Evolutionary conservation across 2,113 vertebrate genomes (phyloP).

Genomic region (Caretta caretta): DNA sequence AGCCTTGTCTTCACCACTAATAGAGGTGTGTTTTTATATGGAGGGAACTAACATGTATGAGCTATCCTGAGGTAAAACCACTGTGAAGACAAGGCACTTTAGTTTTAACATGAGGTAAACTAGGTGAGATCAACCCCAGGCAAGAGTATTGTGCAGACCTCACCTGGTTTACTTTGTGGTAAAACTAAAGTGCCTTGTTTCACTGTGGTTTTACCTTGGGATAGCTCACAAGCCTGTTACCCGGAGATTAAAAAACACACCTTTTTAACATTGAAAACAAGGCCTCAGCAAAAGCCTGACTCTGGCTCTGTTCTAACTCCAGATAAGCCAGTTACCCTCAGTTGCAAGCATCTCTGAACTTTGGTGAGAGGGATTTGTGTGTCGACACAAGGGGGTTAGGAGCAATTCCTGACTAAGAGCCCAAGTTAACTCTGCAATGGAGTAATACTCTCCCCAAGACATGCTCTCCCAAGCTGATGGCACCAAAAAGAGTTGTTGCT

Average conservation of each 20-base stretch:
- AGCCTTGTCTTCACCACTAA: too few relatives aligned
- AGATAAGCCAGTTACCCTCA: not conserved
- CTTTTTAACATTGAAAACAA: not conserved
- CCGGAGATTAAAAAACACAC: not conserved
- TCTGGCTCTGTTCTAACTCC: not conserved
- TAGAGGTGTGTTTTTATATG: too few relatives aligned
- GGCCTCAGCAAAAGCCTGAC: not conserved
- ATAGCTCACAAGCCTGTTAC: not conserved
- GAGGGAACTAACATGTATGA: too few relatives aligned
- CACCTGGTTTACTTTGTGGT: too few relatives aligned
- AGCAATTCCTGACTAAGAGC: not conserved
- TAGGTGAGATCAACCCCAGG: too few relatives aligned
- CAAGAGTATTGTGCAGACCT: too few relatives aligned
- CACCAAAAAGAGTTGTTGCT: not conserved
- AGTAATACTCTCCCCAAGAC: not conserved
- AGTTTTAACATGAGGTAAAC: too few relatives aligned
- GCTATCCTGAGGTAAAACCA: too few relatives aligned
- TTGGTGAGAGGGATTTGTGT: not conserved
- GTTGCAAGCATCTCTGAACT: not conserved
- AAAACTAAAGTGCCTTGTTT: not conserved
- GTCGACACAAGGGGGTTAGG: not conserved
- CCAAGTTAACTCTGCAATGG: not conserved
- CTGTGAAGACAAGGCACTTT: too few relatives aligned
- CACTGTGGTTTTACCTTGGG: not conserved
- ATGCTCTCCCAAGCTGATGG: not conserved